These are phyloP conservation scores for Blomia tropicalis DNA, from an alignment of 2,888 invertebrate species.

Conservation along the genomic window DNA sequence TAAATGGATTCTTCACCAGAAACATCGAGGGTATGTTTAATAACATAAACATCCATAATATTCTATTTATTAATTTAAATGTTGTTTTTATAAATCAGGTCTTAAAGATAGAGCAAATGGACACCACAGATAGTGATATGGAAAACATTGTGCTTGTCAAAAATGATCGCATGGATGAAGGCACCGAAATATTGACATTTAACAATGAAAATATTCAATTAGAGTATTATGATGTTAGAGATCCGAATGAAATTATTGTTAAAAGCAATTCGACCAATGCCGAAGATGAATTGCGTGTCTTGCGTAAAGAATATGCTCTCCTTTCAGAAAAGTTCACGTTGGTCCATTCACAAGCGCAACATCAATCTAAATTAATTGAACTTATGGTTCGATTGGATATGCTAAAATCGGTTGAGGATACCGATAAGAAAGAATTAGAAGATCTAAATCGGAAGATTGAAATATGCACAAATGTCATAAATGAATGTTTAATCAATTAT, in stretches of 20 bases:
- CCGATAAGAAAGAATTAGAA: not conserved
- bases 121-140: no score
- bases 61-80: no score
- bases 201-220: not conserved
- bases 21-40: not conserved
- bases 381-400: slow-evolving; percentile 1
- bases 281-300: not conserved
- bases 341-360: slow-evolving; percentile 4
- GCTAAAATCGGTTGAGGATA: not conserved
- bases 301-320: not conserved
- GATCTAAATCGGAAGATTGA: slow-evolving; percentile 9
- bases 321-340: not conserved
- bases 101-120: no score
- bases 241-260: not conserved
- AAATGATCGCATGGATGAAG: not conserved
- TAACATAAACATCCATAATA: no score
- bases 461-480: not conserved
- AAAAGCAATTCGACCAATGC: not conserved
- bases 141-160: not conserved
- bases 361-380: slow-evolving; percentile 10
- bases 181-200: not conserved
- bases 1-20: not conserved
- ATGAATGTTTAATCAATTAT: slow-evolving; percentile 3
- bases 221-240: not conserved
- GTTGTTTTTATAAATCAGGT: no score